Evolutionary conservation across 2,113 vertebrate genomes (phyloP).

Genomic region (human (Homo sapiens)): GRCh38 chr1:105793501-105794000

Average conservation of each 20-base stretch:
- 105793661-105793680: background rate
- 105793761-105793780: background rate
- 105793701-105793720: background rate
- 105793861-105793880: background rate
- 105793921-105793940: background rate
- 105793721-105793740: constrained; percentile 33
- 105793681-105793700: background rate
- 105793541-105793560: background rate
- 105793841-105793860: background rate
- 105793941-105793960: background rate
- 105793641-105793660: background rate
- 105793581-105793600: background rate
- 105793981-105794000: background rate
- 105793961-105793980: background rate
- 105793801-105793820: background rate
- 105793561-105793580: accelerated
- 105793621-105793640: background rate
- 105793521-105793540: background rate
- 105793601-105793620: background rate
- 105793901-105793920: background rate
- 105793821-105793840: background rate
- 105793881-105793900: background rate
- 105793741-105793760: background rate
- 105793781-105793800: background rate
- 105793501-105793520: background rate